Conservation (phyloP, 2,797 vertebrate species). For the Nyctibius grandis region DNA sequence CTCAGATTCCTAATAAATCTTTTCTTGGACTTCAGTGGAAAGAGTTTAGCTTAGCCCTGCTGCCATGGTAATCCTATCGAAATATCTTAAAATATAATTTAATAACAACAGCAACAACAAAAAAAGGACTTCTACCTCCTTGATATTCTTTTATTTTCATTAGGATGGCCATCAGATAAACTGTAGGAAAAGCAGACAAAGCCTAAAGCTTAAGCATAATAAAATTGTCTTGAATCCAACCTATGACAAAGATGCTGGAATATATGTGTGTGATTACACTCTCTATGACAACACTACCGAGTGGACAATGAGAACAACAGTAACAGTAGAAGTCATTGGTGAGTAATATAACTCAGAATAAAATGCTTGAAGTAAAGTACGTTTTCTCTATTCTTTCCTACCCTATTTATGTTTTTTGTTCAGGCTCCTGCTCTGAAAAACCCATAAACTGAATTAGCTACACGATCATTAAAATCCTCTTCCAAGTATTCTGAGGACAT, state of each 20-base stretch:
- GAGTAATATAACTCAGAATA: conserved; percentile 23
- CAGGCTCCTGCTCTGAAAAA: not conserved
- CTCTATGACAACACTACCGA: conserved; percentile 15
- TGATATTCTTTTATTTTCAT: not conserved
- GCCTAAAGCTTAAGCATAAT: conserved; percentile 22
- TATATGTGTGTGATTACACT: conserved; percentile 72
- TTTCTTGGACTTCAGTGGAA: not conserved
- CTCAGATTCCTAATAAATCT: not conserved
- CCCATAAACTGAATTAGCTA: not conserved
- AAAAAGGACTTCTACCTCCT: not conserved
- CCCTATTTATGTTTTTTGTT: not conserved
- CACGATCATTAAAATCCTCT: not conserved
- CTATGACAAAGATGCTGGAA: conserved; percentile 61
- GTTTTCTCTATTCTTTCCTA: not conserved
- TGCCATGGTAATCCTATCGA: not conserved
- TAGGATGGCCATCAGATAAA: conserved; percentile 65
- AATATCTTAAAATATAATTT: not conserved
- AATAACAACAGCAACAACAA: not conserved
- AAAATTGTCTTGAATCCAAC: conserved; percentile 40
- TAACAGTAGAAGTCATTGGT: conserved; percentile 65
- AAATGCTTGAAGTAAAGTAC: not conserved
- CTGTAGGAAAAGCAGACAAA: not conserved
- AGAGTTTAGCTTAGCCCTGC: not conserved
- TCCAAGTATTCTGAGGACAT: not conserved
- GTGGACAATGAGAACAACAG: conserved; percentile 68